Conservation (phyloP, 1,140 invertebrate species). For the Plodia interpunctella region DNA sequence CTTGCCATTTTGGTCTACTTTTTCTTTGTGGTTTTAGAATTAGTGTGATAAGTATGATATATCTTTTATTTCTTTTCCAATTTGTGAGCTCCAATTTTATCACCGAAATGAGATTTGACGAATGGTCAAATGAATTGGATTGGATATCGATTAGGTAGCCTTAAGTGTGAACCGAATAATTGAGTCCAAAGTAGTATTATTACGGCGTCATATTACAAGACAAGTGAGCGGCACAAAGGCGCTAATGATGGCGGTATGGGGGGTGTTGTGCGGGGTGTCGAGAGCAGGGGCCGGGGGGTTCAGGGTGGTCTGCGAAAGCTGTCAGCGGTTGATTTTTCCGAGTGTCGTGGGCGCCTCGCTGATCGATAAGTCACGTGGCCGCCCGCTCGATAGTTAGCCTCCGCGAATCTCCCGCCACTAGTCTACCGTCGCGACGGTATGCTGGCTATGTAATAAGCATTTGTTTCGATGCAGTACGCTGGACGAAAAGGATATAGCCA, state of each 20-base stretch:
- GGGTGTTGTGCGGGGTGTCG: background rate
- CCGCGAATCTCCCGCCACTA: conserved; percentile 68
- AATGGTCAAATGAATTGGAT: background rate
- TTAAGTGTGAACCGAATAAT: conserved; percentile 31
- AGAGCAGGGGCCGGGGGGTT: conserved; percentile 18
- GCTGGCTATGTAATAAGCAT: background rate
- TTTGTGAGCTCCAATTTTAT: no score
- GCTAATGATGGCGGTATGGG: conserved; percentile 61
- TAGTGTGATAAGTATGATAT: background rate
- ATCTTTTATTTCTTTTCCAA: no score
- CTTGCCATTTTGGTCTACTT: no score
- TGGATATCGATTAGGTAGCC: background rate
- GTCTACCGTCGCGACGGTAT: conserved; percentile 17
- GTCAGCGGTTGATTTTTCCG: conserved; percentile 75
- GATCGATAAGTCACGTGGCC: conserved; percentile 74
- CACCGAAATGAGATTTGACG: background rate
- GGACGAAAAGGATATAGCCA: background rate
- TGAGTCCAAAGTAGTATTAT: conserved; percentile 56
- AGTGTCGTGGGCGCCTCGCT: conserved; percentile 69
- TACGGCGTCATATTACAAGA: conserved; percentile 69
- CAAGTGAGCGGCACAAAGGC: conserved; percentile 70
- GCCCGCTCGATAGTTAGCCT: conserved; percentile 70
- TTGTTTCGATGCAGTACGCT: background rate
- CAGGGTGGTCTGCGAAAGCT: conserved; percentile 61
- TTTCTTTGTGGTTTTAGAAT: no score